These are phyloP conservation scores for Mastomys natalensis DNA, from an alignment of 2,113 vertebrate species.

Conservation along the genomic window DNA sequence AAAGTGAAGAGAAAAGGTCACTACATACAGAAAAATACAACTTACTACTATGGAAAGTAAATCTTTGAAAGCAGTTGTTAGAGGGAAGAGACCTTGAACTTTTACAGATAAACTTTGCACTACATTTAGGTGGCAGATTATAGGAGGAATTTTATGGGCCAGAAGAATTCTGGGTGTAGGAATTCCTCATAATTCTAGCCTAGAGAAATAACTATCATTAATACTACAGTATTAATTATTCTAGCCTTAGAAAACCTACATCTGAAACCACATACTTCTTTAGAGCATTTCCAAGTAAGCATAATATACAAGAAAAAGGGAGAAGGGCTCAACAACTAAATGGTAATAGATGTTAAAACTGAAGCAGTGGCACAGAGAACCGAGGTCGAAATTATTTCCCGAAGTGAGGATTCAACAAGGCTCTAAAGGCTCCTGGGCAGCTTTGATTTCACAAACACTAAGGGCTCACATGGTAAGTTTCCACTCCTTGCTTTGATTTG, in stretches of 20 bases:
- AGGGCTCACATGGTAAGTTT: not conserved
- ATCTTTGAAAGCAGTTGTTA: not conserved
- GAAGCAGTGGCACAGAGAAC: not conserved
- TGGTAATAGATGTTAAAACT: not conserved
- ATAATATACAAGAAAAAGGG: not conserved
- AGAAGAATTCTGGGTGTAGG: not conserved
- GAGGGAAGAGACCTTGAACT: not conserved
- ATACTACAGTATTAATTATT: not conserved
- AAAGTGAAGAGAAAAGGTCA: not conserved
- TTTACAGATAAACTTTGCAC: not conserved
- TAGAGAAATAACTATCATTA: not conserved
- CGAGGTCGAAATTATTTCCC: conserved; percentile 30
- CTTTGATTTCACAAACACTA: conserved; percentile 21
- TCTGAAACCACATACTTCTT: conserved; percentile 14
- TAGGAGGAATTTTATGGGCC: not conserved
- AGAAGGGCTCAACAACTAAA: not conserved
- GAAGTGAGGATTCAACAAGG: not conserved
- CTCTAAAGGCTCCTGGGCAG: not conserved
- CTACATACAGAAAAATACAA: not conserved
- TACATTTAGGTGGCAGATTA: not conserved
- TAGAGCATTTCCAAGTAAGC: not conserved
- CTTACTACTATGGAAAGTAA: not conserved
- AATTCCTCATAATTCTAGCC: not conserved
- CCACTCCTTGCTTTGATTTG: not conserved
- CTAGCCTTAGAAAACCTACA: conserved; percentile 17